phyloP scores from a whole-genome alignment of 2,113 vertebrate species.

The Eurypyga helias region DNA sequence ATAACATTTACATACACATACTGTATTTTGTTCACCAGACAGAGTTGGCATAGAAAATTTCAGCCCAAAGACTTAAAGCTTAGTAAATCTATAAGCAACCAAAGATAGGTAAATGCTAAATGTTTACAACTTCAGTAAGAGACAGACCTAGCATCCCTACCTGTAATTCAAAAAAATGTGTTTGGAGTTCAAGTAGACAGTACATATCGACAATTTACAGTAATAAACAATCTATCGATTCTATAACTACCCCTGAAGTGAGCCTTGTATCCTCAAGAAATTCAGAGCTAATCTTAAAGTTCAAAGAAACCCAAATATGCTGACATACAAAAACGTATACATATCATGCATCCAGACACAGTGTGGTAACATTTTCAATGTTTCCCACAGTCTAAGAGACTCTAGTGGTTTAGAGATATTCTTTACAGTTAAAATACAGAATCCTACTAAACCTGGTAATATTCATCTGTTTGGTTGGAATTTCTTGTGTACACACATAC shows the following conservation, averaged over 20 bases:
- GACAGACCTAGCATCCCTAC: neutral
- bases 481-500: neutral
- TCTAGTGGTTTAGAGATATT: neutral
- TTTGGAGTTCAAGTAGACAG: neutral
- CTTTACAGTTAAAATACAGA: neutral
- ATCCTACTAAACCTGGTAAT: neutral
- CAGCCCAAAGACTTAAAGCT: neutral
- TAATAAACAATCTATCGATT: neutral
- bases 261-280: neutral
- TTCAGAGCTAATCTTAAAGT: neutral
- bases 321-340: neutral
- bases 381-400: conserved; percentile 7
- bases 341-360: neutral
- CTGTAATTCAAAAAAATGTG: neutral
- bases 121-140: neutral
- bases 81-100: neutral
- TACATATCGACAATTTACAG: neutral
- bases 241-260: neutral
- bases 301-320: neutral
- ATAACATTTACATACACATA: neutral
- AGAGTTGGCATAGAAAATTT: neutral
- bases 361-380: neutral
- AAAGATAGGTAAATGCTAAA: neutral
- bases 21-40: neutral
- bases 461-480: neutral